Conservation (phyloP, 2,888 invertebrate species). For the Lypha dubia region DNA sequence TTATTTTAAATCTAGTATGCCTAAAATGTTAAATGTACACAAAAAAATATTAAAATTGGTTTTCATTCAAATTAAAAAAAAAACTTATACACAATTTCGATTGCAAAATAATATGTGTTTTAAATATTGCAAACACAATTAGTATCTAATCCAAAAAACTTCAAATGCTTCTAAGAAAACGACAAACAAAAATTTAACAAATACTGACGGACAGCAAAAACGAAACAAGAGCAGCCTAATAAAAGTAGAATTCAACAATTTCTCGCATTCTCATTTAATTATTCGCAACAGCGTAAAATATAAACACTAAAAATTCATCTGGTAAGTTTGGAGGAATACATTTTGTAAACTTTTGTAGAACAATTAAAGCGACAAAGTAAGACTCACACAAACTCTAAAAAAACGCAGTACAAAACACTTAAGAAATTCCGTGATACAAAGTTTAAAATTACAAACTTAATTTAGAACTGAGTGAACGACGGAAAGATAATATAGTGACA, state of each 20-base stretch:
- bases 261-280: background rate
- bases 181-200: no score
- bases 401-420: background rate
- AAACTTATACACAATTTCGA: no score
- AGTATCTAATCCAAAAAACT: background rate
- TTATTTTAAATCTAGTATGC: no score
- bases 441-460: constrained; percentile 37
- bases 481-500: background rate
- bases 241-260: background rate
- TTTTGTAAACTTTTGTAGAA: background rate
- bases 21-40: no score
- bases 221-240: no score
- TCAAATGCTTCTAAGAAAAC: no score
- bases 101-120: no score
- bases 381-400: background rate
- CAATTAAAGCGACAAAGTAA: constrained; percentile 18
- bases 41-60: no score
- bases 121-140: no score
- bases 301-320: constrained; percentile 3
- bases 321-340: constrained; percentile 11
- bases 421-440: constrained; percentile 39
- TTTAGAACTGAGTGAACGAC: constrained; percentile 5
- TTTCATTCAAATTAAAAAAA: no score
- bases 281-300: background rate
- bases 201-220: no score